These are phyloP conservation scores for Pseudonaja textilis DNA, from an alignment of 2,113 vertebrate species.

Conservation along the genomic window DNA sequence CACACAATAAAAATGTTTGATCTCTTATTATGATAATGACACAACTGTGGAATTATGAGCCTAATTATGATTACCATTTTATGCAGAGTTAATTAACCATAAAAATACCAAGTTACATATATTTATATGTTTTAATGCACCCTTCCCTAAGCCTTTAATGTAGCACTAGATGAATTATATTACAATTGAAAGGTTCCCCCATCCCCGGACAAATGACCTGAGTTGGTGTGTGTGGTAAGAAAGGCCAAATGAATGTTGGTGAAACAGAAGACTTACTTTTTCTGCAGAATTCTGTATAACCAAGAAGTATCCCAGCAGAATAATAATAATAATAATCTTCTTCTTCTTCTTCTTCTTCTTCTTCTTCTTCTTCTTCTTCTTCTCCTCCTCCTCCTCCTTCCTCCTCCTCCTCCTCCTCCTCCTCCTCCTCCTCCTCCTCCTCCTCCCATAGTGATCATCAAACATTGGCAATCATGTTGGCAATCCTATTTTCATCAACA, in stretches of 20 bases:
- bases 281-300: background rate
- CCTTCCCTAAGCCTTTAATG: conserved; percentile 56
- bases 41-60: conserved; percentile 62
- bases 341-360: too few relatives aligned
- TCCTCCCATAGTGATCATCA: too few relatives aligned
- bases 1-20: conserved; percentile 57
- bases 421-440: too few relatives aligned
- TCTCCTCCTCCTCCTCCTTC: too few relatives aligned
- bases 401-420: too few relatives aligned
- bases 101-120: conserved; percentile 59
- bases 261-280: background rate
- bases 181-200: conserved; percentile 34
- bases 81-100: conserved; percentile 70
- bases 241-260: background rate
- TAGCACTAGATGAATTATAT: conserved; percentile 64
- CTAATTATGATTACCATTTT: conserved; percentile 69
- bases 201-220: conserved; percentile 30
- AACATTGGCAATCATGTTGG: too few relatives aligned
- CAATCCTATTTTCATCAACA: too few relatives aligned
- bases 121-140: conserved; percentile 37
- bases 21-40: conserved; percentile 61
- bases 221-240: conserved; percentile 29
- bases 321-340: too few relatives aligned
- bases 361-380: too few relatives aligned
- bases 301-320: background rate